phyloP scores from a whole-genome alignment of 2,797 vertebrate genomes.

The Centropyge bicolor region DNA sequence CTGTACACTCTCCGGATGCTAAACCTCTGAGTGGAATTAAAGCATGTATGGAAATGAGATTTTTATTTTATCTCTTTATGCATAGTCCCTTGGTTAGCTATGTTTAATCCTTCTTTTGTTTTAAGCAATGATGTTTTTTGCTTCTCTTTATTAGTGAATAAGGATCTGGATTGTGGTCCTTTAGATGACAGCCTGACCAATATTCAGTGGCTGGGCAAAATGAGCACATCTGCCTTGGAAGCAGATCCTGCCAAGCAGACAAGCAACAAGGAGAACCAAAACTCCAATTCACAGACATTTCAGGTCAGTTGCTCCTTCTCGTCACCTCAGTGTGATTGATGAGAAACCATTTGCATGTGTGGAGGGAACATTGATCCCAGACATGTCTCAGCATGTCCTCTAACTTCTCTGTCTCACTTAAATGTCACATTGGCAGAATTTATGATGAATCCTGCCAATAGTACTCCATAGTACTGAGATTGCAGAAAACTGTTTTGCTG shows the following conservation, averaged over 20 bases:
- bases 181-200: constrained; percentile 93
- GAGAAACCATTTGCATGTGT: background rate
- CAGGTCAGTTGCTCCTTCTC: constrained; percentile 67
- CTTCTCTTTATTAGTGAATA: constrained; percentile 67
- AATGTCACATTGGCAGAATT: background rate
- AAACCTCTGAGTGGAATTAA: constrained; percentile 66
- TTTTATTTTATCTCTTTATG: background rate
- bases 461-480: background rate
- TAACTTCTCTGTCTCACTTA: background rate
- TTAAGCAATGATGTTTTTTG: background rate
- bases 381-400: constrained; percentile 15
- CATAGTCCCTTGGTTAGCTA: background rate
- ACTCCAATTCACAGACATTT: constrained; percentile 16
- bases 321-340: background rate
- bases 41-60: constrained; percentile 57
- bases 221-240: constrained; percentile 84
- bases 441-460: background rate
- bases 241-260: constrained; percentile 75
- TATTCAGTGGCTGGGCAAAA: constrained; percentile 93
- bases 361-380: background rate
- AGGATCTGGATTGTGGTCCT: constrained; percentile 71
- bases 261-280: constrained; percentile 86
- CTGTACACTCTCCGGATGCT: constrained; percentile 16
- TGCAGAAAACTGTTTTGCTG: background rate
- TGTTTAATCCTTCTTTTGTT: background rate